Conservation (phyloP, 2,113 vertebrate genomes). For the Microtus ochrogaster region DNA sequence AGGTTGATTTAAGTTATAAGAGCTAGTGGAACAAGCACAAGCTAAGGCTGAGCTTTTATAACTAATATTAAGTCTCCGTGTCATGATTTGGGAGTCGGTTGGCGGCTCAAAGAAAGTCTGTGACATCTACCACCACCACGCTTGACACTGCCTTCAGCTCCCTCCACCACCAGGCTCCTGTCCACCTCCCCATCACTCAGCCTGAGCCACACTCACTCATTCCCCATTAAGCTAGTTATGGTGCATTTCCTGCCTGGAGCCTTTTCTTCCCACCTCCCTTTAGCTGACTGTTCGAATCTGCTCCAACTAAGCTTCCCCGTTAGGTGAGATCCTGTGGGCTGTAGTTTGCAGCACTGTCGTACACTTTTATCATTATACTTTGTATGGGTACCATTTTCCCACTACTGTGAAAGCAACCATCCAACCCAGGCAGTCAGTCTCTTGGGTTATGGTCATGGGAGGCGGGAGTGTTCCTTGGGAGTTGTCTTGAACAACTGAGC, state of each 20-base stretch:
- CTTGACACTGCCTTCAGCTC: not conserved
- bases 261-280: not conserved
- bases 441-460: not conserved
- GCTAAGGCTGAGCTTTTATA: not conserved
- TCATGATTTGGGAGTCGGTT: not conserved
- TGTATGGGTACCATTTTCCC: not conserved
- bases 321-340: not conserved
- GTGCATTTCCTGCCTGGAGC: no score
- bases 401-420: not conserved
- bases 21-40: not conserved
- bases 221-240: not conserved
- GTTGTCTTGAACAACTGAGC: not conserved
- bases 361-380: not conserved
- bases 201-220: not conserved
- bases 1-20: not conserved
- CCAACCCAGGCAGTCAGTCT: not conserved
- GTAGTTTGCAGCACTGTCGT: not conserved
- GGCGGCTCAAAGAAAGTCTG: not conserved
- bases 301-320: not conserved
- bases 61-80: not conserved
- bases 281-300: not conserved
- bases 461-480: not conserved
- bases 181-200: not conserved
- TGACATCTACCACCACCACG: not conserved
- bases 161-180: not conserved